These are phyloP conservation scores for Cabera pusaria DNA, from an alignment of 2,888 invertebrate genomes.

Conservation along the genomic window DNA sequence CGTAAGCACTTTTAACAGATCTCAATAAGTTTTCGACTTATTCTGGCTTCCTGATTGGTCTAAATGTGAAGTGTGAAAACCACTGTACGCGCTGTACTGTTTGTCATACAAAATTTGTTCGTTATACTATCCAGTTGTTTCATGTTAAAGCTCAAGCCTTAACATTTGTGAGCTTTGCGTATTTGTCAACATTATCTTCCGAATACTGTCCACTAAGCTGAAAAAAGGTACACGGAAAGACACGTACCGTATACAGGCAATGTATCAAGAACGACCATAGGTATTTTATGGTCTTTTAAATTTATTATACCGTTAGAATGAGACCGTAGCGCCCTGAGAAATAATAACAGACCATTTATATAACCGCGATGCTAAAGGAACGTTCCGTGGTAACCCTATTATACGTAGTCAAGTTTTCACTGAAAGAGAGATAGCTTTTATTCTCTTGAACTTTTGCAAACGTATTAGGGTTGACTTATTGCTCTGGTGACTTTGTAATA, in stretches of 20 bases:
- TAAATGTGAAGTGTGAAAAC: no score
- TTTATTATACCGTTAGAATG: conserved; percentile 21
- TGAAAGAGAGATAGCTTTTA: conserved; percentile 22
- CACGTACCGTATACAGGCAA: conserved; percentile 8
- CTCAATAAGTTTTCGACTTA: no score
- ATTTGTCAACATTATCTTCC: background rate
- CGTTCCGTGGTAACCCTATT: conserved; percentile 23
- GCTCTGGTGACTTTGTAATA: conserved; percentile 1
- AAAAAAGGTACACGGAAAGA: conserved; percentile 5
- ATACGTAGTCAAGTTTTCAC: conserved; percentile 22
- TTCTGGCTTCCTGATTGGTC: no score
- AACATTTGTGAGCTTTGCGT: no score
- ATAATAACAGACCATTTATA: conserved; percentile 38
- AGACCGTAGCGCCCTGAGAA: conserved; percentile 26
- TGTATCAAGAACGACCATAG: conserved; percentile 13
- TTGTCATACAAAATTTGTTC: no score
- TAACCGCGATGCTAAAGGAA: conserved; percentile 21
- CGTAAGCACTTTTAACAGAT: no score
- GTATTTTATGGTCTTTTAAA: conserved; percentile 24
- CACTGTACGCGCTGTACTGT: no score
- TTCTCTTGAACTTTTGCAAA: conserved; percentile 16
- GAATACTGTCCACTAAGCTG: conserved; percentile 7
- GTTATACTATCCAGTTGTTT: no score
- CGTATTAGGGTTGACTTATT: conserved; percentile 9
- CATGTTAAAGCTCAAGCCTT: no score